Conservation (phyloP, 2,888 invertebrate species). For the Apoderus coryli region DNA sequence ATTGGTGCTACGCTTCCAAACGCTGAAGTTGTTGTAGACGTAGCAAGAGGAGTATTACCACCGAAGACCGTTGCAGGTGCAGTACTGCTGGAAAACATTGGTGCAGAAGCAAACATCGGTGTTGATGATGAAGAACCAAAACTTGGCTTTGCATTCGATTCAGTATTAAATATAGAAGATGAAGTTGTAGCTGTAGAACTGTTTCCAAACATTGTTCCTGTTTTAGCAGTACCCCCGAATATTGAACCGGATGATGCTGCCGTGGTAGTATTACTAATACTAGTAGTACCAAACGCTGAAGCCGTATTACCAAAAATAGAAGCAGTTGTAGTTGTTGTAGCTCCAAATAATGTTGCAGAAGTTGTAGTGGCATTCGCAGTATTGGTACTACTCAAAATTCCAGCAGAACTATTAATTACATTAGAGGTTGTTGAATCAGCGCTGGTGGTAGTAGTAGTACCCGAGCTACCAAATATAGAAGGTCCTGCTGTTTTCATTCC, state of each 20-base stretch:
- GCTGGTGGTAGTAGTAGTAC: conserved; percentile 6
- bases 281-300: conserved; percentile 3
- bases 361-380: conserved; percentile 11
- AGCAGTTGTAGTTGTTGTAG: conserved; percentile 8
- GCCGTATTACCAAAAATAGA: conserved; percentile 9
- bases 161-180: conserved; percentile 11
- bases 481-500: conserved; percentile 10
- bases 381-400: too few species aligned
- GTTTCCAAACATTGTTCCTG: conserved; percentile 6
- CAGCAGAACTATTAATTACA: too few species aligned
- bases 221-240: conserved; percentile 8
- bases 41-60: too few species aligned
- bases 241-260: conserved; percentile 1
- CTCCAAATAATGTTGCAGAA: neutral
- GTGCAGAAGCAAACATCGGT: conserved; percentile 19
- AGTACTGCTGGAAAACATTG: conserved; percentile 10
- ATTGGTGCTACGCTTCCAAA: neutral
- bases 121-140: too few species aligned
- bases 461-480: conserved; percentile 11
- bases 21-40: conserved; percentile 5
- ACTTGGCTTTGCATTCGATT: too few species aligned
- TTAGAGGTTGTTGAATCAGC: conserved; percentile 5
- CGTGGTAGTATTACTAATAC: conserved; percentile 2
- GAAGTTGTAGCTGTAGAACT: conserved; percentile 12
- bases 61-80: conserved; percentile 6